phyloP scores from a whole-genome alignment of 2,888 invertebrate species.

The Automeris io region DNA sequence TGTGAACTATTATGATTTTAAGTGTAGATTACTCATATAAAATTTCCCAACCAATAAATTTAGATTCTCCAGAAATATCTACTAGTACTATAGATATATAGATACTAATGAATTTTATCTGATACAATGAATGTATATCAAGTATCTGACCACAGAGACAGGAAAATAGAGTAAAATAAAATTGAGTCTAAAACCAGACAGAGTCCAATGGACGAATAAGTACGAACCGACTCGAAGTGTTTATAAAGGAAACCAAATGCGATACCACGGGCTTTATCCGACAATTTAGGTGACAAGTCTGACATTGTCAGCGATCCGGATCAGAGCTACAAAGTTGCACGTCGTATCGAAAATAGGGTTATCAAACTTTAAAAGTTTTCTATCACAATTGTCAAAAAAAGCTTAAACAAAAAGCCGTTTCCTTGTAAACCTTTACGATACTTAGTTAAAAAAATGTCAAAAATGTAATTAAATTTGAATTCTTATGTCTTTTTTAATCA shows the following conservation, averaged over 20 bases:
- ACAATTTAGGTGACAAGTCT: conserved; percentile 52
- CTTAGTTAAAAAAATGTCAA: no score
- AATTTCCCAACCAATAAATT: no score
- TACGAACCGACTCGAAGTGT: conserved; percentile 6
- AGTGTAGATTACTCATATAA: no score
- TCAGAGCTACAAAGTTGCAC: conserved; percentile 33
- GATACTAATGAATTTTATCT: background rate
- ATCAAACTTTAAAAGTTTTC: background rate
- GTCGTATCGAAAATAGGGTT: conserved; percentile 5
- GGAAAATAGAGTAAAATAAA: conserved; percentile 8
- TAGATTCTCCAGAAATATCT: no score
- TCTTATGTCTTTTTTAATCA: no score
- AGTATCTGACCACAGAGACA: conserved; percentile 6
- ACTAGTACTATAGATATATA: background rate
- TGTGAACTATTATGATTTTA: no score
- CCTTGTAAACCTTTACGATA: no score
- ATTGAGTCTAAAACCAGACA: conserved; percentile 5
- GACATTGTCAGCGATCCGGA: conserved; percentile 31
- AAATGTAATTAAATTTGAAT: no score
- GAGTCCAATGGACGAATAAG: conserved; percentile 9
- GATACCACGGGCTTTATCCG: conserved; percentile 37
- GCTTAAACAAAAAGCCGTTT: no score
- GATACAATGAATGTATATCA: conserved; percentile 3
- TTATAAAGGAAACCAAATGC: conserved; percentile 14
- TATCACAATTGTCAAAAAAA: background rate